Evolutionary conservation across 2,888 invertebrate genomes (phyloP), one percentile per base, ranked within the genome.

Genomic region (Tillus elongatus): DNA sequence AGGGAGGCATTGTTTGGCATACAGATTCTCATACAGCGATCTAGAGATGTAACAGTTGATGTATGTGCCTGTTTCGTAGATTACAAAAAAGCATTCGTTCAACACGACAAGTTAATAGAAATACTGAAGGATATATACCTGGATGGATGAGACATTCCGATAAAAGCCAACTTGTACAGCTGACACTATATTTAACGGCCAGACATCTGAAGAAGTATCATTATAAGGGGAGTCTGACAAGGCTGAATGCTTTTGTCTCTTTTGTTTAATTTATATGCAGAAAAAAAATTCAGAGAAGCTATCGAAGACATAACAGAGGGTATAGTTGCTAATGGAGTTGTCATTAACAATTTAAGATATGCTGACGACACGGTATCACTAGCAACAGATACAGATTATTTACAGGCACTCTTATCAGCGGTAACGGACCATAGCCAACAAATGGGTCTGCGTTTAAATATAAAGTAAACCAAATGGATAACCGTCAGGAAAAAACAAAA

Each of bases 171-270:
- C 6, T 19, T n/a, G n/a, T 8, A 19, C 24, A 19, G 24, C 24
- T 6, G 9, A 6, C 11, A 6, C n/a, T 10, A 29, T 4, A 11
- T 6, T 19, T 6, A n/a, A 19, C 9, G 24, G 24, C 6, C 6
- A 19, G n/a, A 19, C 24, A 8, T 8, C 24, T n/a, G 24, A 19
- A n/a, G 24, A 19, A n/a, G 24, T 19, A n/a, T 8, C 6, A n/a
- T 19, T n/a, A 19, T 19, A n/a, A 6, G 24, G 6, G 24, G 24
- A n/a, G 24, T 19, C 24, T 8, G 24, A 19, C 30, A 29, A 11
- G 30, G 30, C 8, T 29, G 30, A 6, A 19, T 19, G 6, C 24
- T 19, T 19, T 19, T n/a, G 24, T n/a, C 24, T n/a, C 6, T 19
- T 6, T n/a, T n/a, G 6, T 19, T 19, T n/a, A 19, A 19, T n/a